Evolutionary conservation across 2,888 invertebrate species (phyloP), one percentile per base, ranked within the genome.

Genomic region (Cosmopolites sordidus): DNA sequence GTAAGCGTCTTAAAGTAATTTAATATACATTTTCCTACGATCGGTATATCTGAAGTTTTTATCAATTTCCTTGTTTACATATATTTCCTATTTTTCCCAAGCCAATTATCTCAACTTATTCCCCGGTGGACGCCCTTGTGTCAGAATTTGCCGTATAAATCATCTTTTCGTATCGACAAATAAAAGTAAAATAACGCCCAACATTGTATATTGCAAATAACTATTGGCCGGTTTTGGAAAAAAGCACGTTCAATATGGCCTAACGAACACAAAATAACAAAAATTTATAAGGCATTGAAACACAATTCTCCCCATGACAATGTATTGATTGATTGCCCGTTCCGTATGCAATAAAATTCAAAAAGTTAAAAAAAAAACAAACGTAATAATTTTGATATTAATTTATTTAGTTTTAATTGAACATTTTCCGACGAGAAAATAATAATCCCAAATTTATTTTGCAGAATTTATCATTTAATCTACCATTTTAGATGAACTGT

Each of bases 281-380:
- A 33, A 33, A 33, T 33, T 33, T 33, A 33, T 33, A 33, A 33
- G 33, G 33, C 33, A 33, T 33, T 33, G 33, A 33, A 33, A 12
- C 33, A 33, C 12, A 33, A 33, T 33, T 33, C 33, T 33, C 5
- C 12, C 33, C 12, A 12, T 33, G 33, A 33, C 33, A 33, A 33
- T 33, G 33, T 33, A 33, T 33, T 12, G 11, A 33, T 33, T 12
- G 33, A 33, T 33, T 33, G 33, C 4, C 12, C n/a, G 22, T 22
- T 22, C 8, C 22, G 22, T 22, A 12, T 33, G 33, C 33, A 33
- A 33, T 33, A 33, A 33, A 33, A 33, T 33, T 33, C 8, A 33
- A 33, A 33, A 33, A 33, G 33, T 33, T 11, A 27, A 27, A 27
- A 33, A 33, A 33, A 22, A 5, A 5, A 22, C 22, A 22, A 3